phyloP scores from a whole-genome alignment of 1,140 invertebrate species.

The Arion vulgaris region DNA sequence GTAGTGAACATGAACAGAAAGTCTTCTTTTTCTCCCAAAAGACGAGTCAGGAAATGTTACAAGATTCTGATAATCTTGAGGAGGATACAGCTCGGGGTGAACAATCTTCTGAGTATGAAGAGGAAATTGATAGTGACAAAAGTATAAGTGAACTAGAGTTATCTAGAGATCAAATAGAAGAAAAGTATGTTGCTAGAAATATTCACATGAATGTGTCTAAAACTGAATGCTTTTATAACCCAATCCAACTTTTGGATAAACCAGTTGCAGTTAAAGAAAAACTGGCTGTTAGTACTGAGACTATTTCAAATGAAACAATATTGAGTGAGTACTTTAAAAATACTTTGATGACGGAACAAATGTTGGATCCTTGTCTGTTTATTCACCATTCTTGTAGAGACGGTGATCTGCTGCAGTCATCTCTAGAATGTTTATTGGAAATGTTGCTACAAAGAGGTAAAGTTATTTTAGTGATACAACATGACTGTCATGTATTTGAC shows the following conservation, averaged over 20 bases:
- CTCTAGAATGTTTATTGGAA: conserved; percentile 25
- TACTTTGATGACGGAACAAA: not conserved
- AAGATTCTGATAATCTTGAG: not conserved
- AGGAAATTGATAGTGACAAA: not conserved
- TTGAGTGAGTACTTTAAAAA: not conserved
- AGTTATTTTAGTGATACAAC: not conserved
- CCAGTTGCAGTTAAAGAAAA: not conserved
- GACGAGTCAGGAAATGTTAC: not conserved
- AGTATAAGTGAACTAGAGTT: too few species aligned
- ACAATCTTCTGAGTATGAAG: not conserved
- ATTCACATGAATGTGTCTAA: not conserved
- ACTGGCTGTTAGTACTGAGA: not conserved
- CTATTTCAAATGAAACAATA: not conserved
- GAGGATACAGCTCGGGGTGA: not conserved
- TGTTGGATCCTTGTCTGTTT: not conserved
- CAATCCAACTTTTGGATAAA: not conserved
- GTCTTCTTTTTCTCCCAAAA: not conserved
- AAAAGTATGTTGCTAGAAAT: not conserved
- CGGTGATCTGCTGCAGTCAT: conserved; percentile 14
- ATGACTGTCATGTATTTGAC: too few species aligned
- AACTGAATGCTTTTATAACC: not conserved
- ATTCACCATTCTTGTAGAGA: not conserved
- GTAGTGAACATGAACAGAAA: not conserved
- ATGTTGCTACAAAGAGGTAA: conserved; percentile 28
- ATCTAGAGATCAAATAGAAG: not conserved